Conservation (phyloP, 1,140 invertebrate species). For the Neuroterus valhalla region DNA sequence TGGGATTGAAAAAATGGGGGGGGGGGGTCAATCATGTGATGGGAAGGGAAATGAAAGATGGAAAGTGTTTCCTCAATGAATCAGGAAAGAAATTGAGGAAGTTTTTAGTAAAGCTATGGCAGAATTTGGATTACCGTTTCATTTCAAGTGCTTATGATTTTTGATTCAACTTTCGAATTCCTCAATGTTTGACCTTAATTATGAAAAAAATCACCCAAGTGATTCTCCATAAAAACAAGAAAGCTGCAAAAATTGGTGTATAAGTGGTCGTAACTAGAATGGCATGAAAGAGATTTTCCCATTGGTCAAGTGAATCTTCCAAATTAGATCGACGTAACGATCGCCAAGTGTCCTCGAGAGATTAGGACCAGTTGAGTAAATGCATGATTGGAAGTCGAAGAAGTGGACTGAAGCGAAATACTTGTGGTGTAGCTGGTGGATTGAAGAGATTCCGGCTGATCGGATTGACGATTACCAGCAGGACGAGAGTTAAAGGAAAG, state of each 20-base stretch:
- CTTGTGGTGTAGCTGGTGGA: conserved; percentile 64
- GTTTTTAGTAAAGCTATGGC: too few species aligned
- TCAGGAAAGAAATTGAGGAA: too few species aligned
- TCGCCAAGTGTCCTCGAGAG: conserved; percentile 67
- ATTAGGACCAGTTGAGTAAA: conserved; percentile 66
- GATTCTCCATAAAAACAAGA: neutral
- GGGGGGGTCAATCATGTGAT: too few species aligned
- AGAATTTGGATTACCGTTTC: too few species aligned
- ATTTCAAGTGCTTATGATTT: too few species aligned
- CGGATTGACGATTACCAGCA: conserved; percentile 61
- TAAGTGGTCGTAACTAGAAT: conserved; percentile 36
- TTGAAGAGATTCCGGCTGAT: conserved; percentile 68
- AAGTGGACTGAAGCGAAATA: conserved; percentile 58
- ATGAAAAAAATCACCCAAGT: neutral
- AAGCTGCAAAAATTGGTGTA: neutral
- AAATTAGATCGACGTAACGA: conserved; percentile 50
- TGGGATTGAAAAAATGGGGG: too few species aligned
- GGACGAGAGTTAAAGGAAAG: conserved; percentile 18
- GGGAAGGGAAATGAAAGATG: too few species aligned
- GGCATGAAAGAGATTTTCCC: conserved; percentile 35
- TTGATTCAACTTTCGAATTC: too few species aligned
- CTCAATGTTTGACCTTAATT: neutral
- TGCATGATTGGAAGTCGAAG: conserved; percentile 68
- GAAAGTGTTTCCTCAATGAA: too few species aligned
- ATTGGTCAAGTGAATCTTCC: conserved; percentile 46